These are phyloP conservation scores for Typhlomys cinereus DNA, from an alignment of 2,113 vertebrate species.

Conservation along the genomic window DNA sequence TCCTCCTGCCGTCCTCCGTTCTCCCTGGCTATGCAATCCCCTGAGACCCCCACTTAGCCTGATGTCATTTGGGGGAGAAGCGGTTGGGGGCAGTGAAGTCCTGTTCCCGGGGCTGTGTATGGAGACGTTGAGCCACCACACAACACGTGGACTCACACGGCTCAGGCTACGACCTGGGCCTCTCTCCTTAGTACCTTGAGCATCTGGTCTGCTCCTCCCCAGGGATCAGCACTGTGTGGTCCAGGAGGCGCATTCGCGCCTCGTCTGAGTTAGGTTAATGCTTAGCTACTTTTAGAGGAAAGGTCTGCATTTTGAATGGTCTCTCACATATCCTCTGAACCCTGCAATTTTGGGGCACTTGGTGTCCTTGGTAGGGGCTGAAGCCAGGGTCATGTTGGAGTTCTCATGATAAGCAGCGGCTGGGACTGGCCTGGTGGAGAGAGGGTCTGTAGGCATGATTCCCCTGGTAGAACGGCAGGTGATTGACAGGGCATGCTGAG, in stretches of 20 bases:
- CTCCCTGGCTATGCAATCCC: neutral
- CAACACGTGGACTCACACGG: neutral
- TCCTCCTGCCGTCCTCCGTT: neutral
- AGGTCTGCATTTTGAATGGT: neutral
- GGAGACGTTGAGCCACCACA: neutral
- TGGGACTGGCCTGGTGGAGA: neutral
- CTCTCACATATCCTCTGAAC: neutral
- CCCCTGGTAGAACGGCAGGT: neutral
- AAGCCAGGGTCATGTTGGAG: neutral
- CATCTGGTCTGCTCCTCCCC: neutral
- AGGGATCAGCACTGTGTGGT: neutral
- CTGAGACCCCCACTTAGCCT: too few relatives aligned
- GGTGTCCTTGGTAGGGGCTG: neutral
- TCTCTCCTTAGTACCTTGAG: neutral
- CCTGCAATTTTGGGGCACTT: neutral
- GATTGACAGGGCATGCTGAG: neutral
- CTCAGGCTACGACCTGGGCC: neutral
- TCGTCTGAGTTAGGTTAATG: neutral
- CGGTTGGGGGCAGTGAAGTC: neutral
- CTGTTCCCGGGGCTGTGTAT: neutral
- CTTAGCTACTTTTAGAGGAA: neutral
- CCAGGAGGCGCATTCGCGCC: neutral
- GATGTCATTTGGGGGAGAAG: neutral
- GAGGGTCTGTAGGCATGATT: neutral
- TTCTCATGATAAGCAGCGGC: neutral